Percentiles rank a stretch among this genome's conserved stretches.
Conservation (phyloP, 1,140 invertebrate species). For the Drosophila yakuba region DNA sequence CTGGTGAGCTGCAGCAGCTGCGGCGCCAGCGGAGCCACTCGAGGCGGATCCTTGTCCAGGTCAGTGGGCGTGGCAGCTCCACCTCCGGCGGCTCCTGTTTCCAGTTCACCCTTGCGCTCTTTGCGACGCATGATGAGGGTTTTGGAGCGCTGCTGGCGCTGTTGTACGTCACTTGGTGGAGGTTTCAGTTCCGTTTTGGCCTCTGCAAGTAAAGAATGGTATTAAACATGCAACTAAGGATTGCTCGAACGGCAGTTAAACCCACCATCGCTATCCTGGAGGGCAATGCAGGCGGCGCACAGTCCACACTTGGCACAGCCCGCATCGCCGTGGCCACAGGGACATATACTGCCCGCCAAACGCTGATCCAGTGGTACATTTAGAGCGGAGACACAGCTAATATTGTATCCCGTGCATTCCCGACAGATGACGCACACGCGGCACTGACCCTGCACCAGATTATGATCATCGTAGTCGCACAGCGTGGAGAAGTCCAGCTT, state of each 20-base stretch:
- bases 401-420: conserved; percentile 97
- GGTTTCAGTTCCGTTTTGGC: conserved; percentile 65
- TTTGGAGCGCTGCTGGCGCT: conserved; percentile 82
- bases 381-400: conserved; percentile 92
- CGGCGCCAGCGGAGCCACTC: conserved; percentile 90
- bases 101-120: conserved; percentile 75
- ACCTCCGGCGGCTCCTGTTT: conserved; percentile 67
- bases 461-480: conserved; percentile 84
- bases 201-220: conserved; percentile 12
- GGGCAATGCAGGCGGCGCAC: conserved; percentile 91
- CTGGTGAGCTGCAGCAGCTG: conserved; percentile 89
- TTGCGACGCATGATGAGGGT: conserved; percentile 79
- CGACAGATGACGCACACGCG: conserved; percentile 92
- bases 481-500: conserved; percentile 78
- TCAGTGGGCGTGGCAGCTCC: conserved; percentile 85
- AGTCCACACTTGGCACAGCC: conserved; percentile 96
- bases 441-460: conserved; percentile 80
- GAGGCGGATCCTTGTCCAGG: conserved; percentile 88
- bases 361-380: conserved; percentile 88
- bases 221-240: background rate
- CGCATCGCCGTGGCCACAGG: conserved; percentile 97
- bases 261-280: conserved; percentile 78
- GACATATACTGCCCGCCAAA: conserved; percentile 95
- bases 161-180: conserved; percentile 59
- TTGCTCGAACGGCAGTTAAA: background rate